These are phyloP conservation scores for Crambe crambe DNA, from an alignment of 37 sponge, comb jelly and placozoan genomes.

Conservation along the genomic window DNA sequence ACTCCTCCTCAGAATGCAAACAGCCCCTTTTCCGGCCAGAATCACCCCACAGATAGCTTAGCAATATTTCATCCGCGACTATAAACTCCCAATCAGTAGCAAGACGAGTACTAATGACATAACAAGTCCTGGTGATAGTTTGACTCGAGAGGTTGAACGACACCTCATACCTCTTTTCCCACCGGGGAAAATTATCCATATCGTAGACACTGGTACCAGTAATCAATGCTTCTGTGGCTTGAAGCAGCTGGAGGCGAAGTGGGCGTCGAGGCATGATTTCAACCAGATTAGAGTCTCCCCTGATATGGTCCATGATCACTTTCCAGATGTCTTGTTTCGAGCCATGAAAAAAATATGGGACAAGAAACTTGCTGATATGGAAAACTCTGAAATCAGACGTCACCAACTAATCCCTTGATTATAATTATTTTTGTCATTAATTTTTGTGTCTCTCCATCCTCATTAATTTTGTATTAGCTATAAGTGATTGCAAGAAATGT, in stretches of 20 bases:
- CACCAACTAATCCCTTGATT: neutral
- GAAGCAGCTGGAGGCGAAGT: constrained; percentile 40
- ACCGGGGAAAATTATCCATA: constrained; percentile 81
- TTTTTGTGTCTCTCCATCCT: too few species aligned
- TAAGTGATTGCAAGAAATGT: too few species aligned
- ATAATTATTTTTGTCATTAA: too few species aligned
- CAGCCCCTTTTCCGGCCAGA: too few species aligned
- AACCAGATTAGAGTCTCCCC: constrained; percentile 55
- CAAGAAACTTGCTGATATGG: constrained; percentile 16
- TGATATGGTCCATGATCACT: constrained; percentile 82
- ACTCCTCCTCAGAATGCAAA: neutral
- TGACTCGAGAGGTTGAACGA: constrained; percentile 8
- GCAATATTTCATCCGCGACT: constrained; percentile 3
- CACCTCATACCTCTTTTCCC: constrained; percentile 50
- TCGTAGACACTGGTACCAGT: constrained; percentile 27
- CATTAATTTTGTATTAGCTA: too few species aligned
- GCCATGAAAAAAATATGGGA: constrained; percentile 73
- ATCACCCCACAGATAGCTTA: too few species aligned
- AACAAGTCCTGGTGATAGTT: neutral
- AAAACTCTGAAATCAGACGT: neutral
- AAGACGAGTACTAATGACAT: neutral
- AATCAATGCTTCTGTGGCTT: constrained; percentile 34
- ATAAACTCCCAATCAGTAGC: constrained; percentile 3
- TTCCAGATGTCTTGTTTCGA: constrained; percentile 61
- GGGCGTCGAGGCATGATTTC: constrained; percentile 62